Base-by-base conservation (phyloP, 2,113 vertebrate species). In the Mola mola region DNA sequence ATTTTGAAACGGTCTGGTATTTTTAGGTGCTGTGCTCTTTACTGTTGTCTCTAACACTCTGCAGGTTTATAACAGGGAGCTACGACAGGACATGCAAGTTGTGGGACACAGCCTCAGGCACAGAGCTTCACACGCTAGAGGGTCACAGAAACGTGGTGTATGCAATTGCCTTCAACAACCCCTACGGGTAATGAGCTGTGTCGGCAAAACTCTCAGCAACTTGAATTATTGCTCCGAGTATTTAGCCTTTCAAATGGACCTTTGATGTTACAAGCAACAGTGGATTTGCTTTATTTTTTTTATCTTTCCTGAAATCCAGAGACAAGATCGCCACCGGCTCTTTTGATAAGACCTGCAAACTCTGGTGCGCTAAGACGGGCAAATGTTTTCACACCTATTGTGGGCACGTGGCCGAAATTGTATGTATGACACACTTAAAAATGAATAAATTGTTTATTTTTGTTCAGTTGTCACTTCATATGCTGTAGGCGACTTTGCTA, bases 251-350 rank as follows among this genome's bases (percentile, higher is more conserved):
- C 20, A 37, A 28, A 43, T 9, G 1, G 40, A 10, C 5, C 7
- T 41, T 59, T 29, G 20, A 20, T 41, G 21, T 36, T 16, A 51
- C 38, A 34, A 26, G 15, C 4, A 1, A 21, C 11, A n/a, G 5
- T 15, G 1, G 12, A 10, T 36, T 36, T 36, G 8, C 2, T 33
- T 33, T 8, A 12, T 36, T 36, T 36, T 36, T 15, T 33, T 33
- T 33, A 11, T 10, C 15, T 4, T 36, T 36, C 15, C 33, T 36
- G 13, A 20, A 43, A 88, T 68, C 15, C 83, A 98, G 96, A 55
- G 95, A 96, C 88, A 98, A 97, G 89, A 95, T 99, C 84, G 96
- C 96, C 74, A 98, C 97, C 0, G 96, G 94, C 55, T 98, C 97
- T 34, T 98, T 98, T 65, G 97, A 98, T 77, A 98, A 96, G 83